phyloP scores from a whole-genome alignment of 2,797 vertebrate species.

The Phalloptychus januarius region DNA sequence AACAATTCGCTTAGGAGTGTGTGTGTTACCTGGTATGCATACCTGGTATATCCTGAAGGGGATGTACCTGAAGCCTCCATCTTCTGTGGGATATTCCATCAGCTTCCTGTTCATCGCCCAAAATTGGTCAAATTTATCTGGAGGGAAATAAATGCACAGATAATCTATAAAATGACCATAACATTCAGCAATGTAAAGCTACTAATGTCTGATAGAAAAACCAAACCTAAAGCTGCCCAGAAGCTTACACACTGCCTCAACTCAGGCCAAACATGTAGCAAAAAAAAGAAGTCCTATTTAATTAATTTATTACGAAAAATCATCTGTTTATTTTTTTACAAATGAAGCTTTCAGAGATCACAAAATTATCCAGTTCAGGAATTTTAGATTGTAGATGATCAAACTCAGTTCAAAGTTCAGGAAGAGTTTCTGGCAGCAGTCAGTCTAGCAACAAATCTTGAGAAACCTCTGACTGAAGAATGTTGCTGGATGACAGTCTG shows the following conservation, averaged over 20 bases:
- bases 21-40: background rate
- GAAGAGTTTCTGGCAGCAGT: background rate
- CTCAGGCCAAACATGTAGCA: background rate
- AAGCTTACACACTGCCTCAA: background rate
- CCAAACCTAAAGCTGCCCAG: slow-evolving; percentile 19
- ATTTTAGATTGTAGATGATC: background rate
- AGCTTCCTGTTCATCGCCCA: slow-evolving; percentile 99
- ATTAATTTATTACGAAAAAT: no score
- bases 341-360: background rate
- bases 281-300: background rate
- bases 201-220: slow-evolving; percentile 20
- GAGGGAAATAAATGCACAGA: slow-evolving; percentile 27
- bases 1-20: background rate
- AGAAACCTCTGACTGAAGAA: no score
- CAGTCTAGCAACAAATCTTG: no score
- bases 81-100: slow-evolving; percentile 95
- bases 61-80: slow-evolving; percentile 96
- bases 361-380: background rate
- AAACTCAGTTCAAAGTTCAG: background rate
- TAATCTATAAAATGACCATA: background rate
- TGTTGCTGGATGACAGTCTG: no score
- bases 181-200: background rate
- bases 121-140: slow-evolving; percentile 99
- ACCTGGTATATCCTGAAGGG: slow-evolving; percentile 99
- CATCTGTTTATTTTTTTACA: no score